A percentile compares a stretch with the other conserved stretches of the same genome.
These are phyloP conservation scores for Alsophila aescularia DNA, from an alignment of 2,888 invertebrate genomes.

Conservation along the genomic window DNA sequence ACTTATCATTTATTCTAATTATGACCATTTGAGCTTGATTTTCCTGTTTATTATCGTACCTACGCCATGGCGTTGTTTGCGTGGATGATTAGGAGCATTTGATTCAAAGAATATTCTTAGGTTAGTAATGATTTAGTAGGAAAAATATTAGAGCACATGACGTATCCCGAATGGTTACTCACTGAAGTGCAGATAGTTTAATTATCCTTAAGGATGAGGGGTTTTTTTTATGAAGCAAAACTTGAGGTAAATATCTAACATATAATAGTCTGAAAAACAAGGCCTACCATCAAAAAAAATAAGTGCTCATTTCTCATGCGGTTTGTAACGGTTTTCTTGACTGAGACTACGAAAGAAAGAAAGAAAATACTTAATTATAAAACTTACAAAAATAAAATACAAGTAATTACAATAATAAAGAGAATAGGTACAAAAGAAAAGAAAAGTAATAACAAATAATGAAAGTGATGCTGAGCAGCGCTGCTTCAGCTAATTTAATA, in stretches of 20 bases:
- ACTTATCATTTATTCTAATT: conserved; percentile 49
- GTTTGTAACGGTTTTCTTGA: no score
- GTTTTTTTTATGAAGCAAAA: conserved; percentile 2
- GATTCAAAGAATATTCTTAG: conserved; percentile 23
- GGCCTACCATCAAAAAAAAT: background rate
- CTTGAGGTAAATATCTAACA: conserved; percentile 2
- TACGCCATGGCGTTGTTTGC: conserved; percentile 34
- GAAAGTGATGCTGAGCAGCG: no score
- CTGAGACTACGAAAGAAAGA: no score
- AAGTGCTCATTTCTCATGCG: no score
- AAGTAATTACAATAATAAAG: no score
- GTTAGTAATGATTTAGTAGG: conserved; percentile 18
- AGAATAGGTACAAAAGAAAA: no score
- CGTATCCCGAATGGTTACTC: conserved; percentile 14
- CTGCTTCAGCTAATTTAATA: no score
- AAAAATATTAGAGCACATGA: conserved; percentile 15
- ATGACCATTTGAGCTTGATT: conserved; percentile 38
- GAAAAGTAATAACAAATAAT: no score
- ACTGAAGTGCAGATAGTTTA: conserved; percentile 4
- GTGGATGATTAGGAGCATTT: conserved; percentile 27
- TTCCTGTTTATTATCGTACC: conserved; percentile 53
- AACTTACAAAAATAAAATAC: no score
- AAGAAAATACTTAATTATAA: no score
- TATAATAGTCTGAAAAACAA: conserved; percentile 2
- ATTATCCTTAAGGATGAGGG: conserved; percentile 9